Conservation (phyloP, 2,888 invertebrate genomes). For the Eupithecia centaureata region DNA sequence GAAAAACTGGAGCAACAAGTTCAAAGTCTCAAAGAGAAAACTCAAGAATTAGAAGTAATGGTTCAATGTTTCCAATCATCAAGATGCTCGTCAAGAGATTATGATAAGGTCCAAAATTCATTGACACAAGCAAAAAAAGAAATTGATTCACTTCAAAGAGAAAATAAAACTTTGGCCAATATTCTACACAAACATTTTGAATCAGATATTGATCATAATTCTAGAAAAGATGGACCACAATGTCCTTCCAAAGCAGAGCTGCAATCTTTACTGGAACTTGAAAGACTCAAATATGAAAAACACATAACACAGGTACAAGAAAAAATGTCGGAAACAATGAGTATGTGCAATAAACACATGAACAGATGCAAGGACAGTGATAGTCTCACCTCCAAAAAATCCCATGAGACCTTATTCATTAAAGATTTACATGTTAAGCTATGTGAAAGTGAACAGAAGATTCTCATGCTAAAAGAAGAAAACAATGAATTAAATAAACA, state of each 20-base stretch:
- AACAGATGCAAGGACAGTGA: constrained; percentile 55
- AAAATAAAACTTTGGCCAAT: constrained; percentile 66
- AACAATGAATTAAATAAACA: constrained; percentile 70
- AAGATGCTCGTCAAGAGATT: constrained; percentile 46
- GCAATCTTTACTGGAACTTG: constrained; percentile 67
- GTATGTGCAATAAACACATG: constrained; percentile 67
- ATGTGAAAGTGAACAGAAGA: constrained; percentile 79
- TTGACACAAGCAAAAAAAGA: constrained; percentile 60
- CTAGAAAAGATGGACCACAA: constrained; percentile 50
- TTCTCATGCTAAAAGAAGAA: constrained; percentile 77
- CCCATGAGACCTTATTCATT: constrained; percentile 61
- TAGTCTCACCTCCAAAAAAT: constrained; percentile 45
- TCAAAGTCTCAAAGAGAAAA: not conserved
- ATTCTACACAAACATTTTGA: constrained; percentile 59
- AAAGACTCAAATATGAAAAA: constrained; percentile 75
- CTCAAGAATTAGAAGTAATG: not conserved
- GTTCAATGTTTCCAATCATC: constrained; percentile 59
- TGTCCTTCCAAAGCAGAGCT: constrained; percentile 72
- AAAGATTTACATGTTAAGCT: constrained; percentile 73
- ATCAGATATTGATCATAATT: constrained; percentile 47
- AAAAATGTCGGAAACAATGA: constrained; percentile 70
- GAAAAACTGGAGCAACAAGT: constrained; percentile 84
- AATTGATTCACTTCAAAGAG: constrained; percentile 73
- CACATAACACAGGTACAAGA: constrained; percentile 67
- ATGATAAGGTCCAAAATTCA: constrained; percentile 56